Evolutionary conservation across 2,888 invertebrate species (phyloP).

Genomic region (Yponomeuta cagnagella): DNA sequence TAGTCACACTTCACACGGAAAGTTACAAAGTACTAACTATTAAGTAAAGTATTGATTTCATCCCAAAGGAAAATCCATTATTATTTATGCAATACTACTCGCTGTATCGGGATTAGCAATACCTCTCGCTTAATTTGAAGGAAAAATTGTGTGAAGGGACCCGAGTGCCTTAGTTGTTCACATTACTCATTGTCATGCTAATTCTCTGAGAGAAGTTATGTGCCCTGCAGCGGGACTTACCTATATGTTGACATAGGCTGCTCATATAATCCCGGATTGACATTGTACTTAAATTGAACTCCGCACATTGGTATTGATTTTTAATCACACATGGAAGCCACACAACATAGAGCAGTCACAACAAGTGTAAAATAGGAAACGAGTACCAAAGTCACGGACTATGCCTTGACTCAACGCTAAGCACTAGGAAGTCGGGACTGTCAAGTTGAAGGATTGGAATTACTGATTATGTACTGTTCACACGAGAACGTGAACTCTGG

Average conservation of each 20-base stretch:
- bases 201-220: no score
- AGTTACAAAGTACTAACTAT: no score
- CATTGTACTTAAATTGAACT: not conserved
- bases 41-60: no score
- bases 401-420: not conserved
- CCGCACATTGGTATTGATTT: constrained; percentile 35
- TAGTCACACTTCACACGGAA: no score
- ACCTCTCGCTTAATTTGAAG: no score
- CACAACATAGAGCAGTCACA: constrained; percentile 27
- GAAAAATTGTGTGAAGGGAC: no score
- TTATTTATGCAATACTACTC: no score
- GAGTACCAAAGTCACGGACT: constrained; percentile 59
- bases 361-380: not conserved
- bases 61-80: no score
- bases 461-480: not conserved
- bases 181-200: no score
- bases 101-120: no score
- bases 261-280: not conserved
- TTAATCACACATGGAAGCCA: constrained; percentile 47
- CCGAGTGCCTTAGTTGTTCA: no score
- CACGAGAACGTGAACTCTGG: constrained; percentile 6
- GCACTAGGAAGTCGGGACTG: constrained; percentile 10
- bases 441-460: constrained; percentile 15
- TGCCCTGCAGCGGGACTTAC: no score
- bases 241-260: not conserved